Conservation (phyloP, 2,888 invertebrate genomes). For the Drosophila mulleri region DNA sequence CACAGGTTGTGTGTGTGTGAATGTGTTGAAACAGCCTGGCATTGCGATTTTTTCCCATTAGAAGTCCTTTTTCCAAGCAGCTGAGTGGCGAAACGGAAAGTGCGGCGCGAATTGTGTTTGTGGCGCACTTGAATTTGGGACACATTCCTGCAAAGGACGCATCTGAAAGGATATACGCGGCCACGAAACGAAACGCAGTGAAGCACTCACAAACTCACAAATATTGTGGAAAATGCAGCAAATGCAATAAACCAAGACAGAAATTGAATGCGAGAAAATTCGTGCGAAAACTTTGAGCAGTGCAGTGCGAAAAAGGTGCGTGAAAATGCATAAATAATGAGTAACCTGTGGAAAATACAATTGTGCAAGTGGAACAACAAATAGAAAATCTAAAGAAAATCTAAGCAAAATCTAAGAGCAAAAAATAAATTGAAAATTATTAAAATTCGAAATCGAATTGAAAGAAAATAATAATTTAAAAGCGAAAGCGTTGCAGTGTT, state of each 20-base stretch:
- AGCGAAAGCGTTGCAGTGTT: slow-evolving; percentile 59
- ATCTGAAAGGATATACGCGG: slow-evolving; percentile 55
- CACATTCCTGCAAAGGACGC: slow-evolving; percentile 81
- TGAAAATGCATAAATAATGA: slow-evolving; percentile 40
- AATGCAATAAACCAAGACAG: neutral
- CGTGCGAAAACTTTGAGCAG: neutral
- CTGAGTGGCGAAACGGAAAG: slow-evolving; percentile 73
- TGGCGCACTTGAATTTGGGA: slow-evolving; percentile 81
- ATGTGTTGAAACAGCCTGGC: slow-evolving; percentile 13
- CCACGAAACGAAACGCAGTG: neutral
- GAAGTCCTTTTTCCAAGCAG: slow-evolving; percentile 60
- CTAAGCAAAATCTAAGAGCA: neutral
- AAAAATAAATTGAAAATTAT: neutral
- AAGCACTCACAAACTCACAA: neutral
- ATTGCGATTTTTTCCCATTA: slow-evolving; percentile 65
- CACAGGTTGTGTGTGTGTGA: neutral
- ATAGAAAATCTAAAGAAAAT: neutral
- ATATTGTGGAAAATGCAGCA: neutral
- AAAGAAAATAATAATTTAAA: slow-evolving; percentile 24
- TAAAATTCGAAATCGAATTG: neutral
- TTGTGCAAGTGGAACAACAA: slow-evolving; percentile 4
- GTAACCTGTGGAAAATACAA: slow-evolving; percentile 44
- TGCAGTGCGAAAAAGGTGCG: slow-evolving; percentile 8
- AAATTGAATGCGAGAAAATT: neutral
- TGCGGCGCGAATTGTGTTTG: slow-evolving; percentile 73